Evolutionary conservation across 1,140 invertebrate species (phyloP), one percentile per base, ranked within the genome.

Genomic region (Sitophilus oryzae): DNA sequence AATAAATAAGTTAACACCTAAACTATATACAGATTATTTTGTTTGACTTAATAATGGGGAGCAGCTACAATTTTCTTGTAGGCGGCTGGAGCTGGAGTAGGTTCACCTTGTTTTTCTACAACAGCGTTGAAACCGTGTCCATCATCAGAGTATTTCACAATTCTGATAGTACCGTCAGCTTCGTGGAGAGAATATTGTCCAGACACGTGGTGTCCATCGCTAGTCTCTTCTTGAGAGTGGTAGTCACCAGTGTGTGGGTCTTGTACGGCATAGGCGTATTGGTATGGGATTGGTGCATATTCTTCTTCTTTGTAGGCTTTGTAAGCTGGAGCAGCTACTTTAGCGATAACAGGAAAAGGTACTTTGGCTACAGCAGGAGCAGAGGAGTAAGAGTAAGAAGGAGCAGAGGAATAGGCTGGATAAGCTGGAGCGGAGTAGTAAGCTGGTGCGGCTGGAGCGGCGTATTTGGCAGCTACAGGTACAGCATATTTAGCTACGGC

Each of bases 71-170:
- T 19, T 38, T 43, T 44, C 38, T 53, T 44, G 18, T 16, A 30
- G 20, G 21, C 51, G n/a, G 25, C 38, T 15, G 34, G 50, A 45
- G 58, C 52, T 37, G 36, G 25, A 42, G 46, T 22, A 23, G 57
- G 52, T 20, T 62, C 51, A 14, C 57, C 60, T 25, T 46, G 19
- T 18, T 37, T 52, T 34, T 60, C 55, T 1, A 60, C 59, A 34
- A 60, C 59, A 45, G 59, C 59, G 21, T 61, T 61, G 52, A 61
- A 61, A 10, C 58, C 54, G 57, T 76, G 74, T 53, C 71, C 71
- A 59, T 76, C 74, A 56, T 74, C 75, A 21, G 75, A 73, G 64
- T 78, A 78, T 60, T 74, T 68, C 34, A 77, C 75, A 36, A 74
- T 77, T 57, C 76, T 71, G 38, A 76, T 67, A 52, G 72, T 73